A percentile compares a stretch with the other conserved stretches of the same genome.
phyloP scores from a whole-genome alignment of 2,888 invertebrate genomes.

The Agrenia bidenticulata region DNA sequence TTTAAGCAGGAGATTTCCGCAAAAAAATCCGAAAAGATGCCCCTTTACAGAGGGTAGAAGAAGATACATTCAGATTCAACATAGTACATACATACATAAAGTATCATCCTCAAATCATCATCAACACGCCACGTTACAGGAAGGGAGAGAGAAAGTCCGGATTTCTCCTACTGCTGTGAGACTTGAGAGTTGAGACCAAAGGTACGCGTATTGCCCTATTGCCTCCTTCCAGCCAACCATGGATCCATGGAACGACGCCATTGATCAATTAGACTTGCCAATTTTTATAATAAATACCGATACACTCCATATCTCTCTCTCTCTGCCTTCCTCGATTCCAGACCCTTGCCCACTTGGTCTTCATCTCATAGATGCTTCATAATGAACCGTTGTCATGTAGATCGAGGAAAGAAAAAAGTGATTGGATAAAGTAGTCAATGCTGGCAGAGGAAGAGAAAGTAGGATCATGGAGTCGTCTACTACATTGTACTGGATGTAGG shows the following conservation, averaged over 20 bases:
- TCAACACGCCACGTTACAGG: neutral
- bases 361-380: too few relatives aligned
- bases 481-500: too few relatives aligned
- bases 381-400: neutral
- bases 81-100: neutral
- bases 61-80: too few relatives aligned
- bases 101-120: neutral
- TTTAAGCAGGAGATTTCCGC: neutral
- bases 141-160: too few relatives aligned
- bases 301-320: too few relatives aligned
- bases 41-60: neutral
- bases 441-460: neutral
- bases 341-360: too few relatives aligned
- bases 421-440: constrained; percentile 1
- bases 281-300: too few relatives aligned
- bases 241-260: neutral
- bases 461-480: neutral
- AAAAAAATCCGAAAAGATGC: neutral
- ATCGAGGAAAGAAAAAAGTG: neutral
- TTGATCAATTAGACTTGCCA: constrained; percentile 10
- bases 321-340: too few relatives aligned
- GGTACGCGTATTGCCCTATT: too few relatives aligned
- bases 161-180: too few relatives aligned
- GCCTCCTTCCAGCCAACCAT: too few relatives aligned
- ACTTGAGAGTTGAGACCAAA: too few relatives aligned